phyloP scores from a whole-genome alignment of 2,113 vertebrate genomes.

The Dunckerocampus dactyliophorus region DNA sequence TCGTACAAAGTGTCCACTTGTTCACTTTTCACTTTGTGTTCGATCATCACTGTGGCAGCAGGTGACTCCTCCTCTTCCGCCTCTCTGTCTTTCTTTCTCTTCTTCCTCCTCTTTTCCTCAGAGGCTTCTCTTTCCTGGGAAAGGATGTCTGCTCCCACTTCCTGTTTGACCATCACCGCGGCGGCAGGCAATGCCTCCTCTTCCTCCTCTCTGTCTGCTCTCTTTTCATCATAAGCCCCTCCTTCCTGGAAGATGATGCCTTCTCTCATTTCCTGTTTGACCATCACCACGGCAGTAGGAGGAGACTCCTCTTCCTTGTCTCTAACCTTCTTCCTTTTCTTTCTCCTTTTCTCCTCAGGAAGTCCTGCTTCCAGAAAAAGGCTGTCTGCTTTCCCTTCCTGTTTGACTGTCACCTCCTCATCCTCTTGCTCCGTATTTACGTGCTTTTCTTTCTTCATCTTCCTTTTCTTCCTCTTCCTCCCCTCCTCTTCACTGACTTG shows the following conservation, averaged over 20 bases:
- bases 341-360: too few species aligned
- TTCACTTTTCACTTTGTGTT: slow-evolving; percentile 59
- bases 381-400: slow-evolving; percentile 23
- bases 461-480: slow-evolving; percentile 39
- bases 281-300: background rate
- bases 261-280: slow-evolving; percentile 14
- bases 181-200: background rate
- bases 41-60: slow-evolving; percentile 4
- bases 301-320: too few species aligned
- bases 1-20: slow-evolving; percentile 26
- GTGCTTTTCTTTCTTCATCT: slow-evolving; percentile 64
- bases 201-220: background rate
- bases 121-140: background rate
- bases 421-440: slow-evolving; percentile 34
- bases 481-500: background rate
- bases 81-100: slow-evolving; percentile 59
- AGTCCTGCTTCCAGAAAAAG: background rate
- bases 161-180: slow-evolving; percentile 14
- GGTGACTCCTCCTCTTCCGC: slow-evolving; percentile 24
- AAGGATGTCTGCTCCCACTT: background rate
- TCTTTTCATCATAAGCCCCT: slow-evolving; percentile 27
- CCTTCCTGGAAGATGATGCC: background rate
- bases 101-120: slow-evolving; percentile 56
- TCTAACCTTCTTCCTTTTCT: too few species aligned
- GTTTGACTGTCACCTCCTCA: slow-evolving; percentile 26